Evolutionary conservation across 2,797 vertebrate species (phyloP).

Genomic region (Onychomys torridus): DNA sequence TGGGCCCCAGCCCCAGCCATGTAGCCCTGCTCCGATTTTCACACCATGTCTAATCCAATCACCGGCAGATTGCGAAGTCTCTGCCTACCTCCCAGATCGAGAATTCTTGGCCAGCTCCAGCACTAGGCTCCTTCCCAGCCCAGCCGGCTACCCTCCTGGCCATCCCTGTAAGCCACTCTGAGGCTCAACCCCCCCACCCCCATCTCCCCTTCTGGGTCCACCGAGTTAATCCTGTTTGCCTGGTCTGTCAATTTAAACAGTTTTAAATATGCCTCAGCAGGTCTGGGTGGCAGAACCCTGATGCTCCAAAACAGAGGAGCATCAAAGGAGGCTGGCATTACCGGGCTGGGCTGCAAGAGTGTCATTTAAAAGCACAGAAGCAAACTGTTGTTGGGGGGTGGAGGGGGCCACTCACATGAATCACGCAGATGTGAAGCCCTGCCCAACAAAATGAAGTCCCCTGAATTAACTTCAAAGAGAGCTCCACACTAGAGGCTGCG

Average conservation of each 20-base stretch:
- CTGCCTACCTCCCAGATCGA: conserved; percentile 90
- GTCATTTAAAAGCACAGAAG: conserved; percentile 72
- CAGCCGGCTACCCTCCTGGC: conserved; percentile 85
- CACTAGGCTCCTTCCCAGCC: conserved; percentile 84
- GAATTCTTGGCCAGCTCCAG: conserved; percentile 86
- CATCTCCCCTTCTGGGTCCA: conserved; percentile 84
- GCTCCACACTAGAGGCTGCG: not conserved
- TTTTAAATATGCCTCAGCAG: conserved; percentile 87
- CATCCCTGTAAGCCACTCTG: conserved; percentile 79
- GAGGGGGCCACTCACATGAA: not conserved
- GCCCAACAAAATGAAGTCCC: conserved; percentile 26
- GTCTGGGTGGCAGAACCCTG: conserved; percentile 76
- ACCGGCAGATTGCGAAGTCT: conserved; percentile 88
- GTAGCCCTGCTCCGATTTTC: conserved; percentile 88
- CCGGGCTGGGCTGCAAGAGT: conserved; percentile 6
- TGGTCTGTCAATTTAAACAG: conserved; percentile 89
- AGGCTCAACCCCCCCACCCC: conserved; percentile 72
- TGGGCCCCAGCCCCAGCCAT: conserved; percentile 84
- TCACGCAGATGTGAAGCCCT: not conserved
- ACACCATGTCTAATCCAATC: conserved; percentile 93
- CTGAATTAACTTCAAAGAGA: not conserved
- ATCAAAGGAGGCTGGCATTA: conserved; percentile 64
- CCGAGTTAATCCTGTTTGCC: conserved; percentile 90
- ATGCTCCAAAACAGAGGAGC: conserved; percentile 74
- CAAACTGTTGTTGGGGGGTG: not conserved